phyloP scores from a whole-genome alignment of 2,888 invertebrate genomes.

The Mimachlamys varia region DNA sequence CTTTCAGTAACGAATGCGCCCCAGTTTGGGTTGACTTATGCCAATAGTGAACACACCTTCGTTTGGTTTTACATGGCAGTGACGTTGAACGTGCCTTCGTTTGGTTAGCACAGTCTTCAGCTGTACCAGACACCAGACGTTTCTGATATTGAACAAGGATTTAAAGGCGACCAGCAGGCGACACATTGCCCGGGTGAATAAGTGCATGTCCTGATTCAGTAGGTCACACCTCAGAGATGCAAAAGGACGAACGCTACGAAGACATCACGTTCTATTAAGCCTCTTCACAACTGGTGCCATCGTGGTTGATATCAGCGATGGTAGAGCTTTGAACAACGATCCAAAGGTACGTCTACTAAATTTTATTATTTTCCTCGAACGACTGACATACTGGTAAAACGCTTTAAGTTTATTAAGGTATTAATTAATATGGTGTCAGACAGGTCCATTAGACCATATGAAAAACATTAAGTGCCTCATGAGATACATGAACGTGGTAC shows the following conservation, averaged over 20 bases:
- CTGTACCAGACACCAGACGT: not conserved
- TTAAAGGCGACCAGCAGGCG: not conserved
- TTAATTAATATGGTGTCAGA: too few relatives aligned
- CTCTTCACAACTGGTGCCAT: not conserved
- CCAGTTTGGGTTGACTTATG: not conserved
- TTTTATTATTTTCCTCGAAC: not conserved
- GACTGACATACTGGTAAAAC: not conserved
- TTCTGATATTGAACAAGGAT: slow-evolving; percentile 16
- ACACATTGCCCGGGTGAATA: not conserved
- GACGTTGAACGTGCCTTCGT: not conserved
- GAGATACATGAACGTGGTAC: too few relatives aligned
- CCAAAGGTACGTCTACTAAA: not conserved
- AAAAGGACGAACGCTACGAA: not conserved
- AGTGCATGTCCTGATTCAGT: not conserved
- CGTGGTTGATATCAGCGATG: not conserved
- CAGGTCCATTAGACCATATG: too few relatives aligned
- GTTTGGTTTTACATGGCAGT: not conserved
- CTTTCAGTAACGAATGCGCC: not conserved
- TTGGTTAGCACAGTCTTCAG: not conserved
- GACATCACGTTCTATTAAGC: not conserved
- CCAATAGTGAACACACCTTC: not conserved
- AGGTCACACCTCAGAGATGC: not conserved
- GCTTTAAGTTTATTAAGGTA: too few relatives aligned
- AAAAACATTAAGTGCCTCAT: too few relatives aligned
- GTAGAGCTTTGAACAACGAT: not conserved